Evolutionary conservation across 1,140 invertebrate genomes (phyloP), one percentile per base, ranked within the genome.

Genomic region (Drosophila rufa): DNA sequence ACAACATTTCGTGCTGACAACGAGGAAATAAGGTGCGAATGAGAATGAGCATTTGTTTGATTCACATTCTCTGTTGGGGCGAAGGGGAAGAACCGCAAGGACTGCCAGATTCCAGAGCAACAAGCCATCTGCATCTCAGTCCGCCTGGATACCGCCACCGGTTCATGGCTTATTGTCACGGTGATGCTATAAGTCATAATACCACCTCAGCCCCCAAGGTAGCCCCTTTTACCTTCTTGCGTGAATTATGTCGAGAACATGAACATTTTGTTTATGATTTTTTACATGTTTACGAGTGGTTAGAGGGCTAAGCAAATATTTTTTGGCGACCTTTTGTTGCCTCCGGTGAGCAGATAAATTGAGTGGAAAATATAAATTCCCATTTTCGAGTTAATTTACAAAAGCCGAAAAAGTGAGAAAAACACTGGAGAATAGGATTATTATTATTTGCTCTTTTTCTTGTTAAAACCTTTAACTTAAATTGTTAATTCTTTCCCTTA

Each of bases 1-100:
- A 92, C 91, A 92, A 92, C 83, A 91, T 91, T 91, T 84, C 87
- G 84, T 82, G 87, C 80, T 91, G 87, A 87, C 87, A 91, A 87
- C 80, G 75, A 75, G 82, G 68, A 81, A 91, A 86, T 90, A 90
- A 90, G 85, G 85, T 90, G 85, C 82, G 80, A 84, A 89, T 69
- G 74, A 55, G 80, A 73, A 71, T 66, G 74, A 58, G 85, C 74
- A 79, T 78, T 81, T 73, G 69, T 89, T 89, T 89, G 84, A 89
- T 89, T 80, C 83, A 64, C 82, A 65, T 60, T 38, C 43, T 25
- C 27, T 4, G 38, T 38, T 6, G 55, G 42, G 6, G 5, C 7
- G 6, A 33, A 14, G 17, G n/a, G 15, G 12, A 3, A 19, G 14
- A 45, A 40, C 22, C n/a, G 9, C 40, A 17, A 50, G 22, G 38